Base-by-base conservation (phyloP, 2,797 vertebrate species). In the Sphenopsis melanotis region DNA sequence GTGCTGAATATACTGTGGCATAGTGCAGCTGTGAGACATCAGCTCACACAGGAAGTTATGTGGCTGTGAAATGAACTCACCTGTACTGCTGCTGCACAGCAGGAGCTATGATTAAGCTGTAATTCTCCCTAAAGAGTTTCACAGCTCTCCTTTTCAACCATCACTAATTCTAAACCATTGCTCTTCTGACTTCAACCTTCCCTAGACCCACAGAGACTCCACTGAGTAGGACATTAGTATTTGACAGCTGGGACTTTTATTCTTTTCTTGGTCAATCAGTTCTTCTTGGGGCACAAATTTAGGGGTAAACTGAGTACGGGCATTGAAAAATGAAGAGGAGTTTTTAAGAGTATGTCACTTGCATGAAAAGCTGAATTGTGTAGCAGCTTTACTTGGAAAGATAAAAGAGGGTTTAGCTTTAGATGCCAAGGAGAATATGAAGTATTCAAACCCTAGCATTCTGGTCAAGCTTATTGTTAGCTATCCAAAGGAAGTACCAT, bases 21-120 rank as follows among this genome's bases (percentile, higher is more conserved):
- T 52, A 83, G 49, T 3, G 6, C 85, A 93, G 75, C 93, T 93
- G 80, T 74, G 77, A 96, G 66, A 87, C 72, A 72, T 65, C 41
- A 94, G 75, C 86, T 94, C 61, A 96, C 83, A 90, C 4, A 90
- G 93, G 81, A 96, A 96, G 93, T 42, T 37, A 22, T 11, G 27
- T 70, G 80, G 88, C 78, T 93, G 94, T 94, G 95, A 97, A 97
- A 96, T 95, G 68, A 94, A 93, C 96, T 97, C 97, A 97, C 95
- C 90, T 97, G 71, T 95, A 96, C 87, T 91, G 87, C 47, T 88
- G 75, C 60, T 96, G 94, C 94, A 70, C 36, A 78, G 95, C 34
- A 27, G 75, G 46, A 42, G 27, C 32, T 12, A 57, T 96, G 94
- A 97, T 98, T 96, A 97, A 97, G 95, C 88, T 96, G 89, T 97